phyloP scores from a whole-genome alignment of 2,797 vertebrate genomes.

The Scleropages formosus region DNA sequence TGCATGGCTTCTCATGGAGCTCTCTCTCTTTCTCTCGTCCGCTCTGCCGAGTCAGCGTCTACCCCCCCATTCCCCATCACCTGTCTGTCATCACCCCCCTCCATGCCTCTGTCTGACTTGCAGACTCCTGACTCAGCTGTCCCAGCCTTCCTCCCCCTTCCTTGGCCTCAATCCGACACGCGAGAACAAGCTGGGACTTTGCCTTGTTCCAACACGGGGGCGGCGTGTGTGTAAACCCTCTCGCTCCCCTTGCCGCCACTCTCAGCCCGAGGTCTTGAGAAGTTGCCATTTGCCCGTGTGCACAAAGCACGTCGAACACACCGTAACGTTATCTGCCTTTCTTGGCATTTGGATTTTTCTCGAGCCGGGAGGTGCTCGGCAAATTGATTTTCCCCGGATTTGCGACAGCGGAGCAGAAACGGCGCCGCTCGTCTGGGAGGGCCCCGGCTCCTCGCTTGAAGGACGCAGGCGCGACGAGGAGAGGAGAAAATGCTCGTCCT shows the following conservation, averaged over 20 bases:
- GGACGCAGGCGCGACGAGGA: no score
- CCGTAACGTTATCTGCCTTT: conserved; percentile 67
- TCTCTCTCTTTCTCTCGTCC: not conserved
- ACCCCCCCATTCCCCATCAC: not conserved
- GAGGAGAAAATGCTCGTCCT: no score
- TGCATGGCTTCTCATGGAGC: not conserved
- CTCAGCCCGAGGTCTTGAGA: conserved; percentile 32
- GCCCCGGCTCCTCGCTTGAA: conserved; percentile 47
- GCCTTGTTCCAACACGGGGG: conserved; percentile 10
- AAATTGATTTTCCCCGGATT: conserved; percentile 81
- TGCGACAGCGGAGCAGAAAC: conserved; percentile 74
- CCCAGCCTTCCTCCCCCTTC: conserved; percentile 17
- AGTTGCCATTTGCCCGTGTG: conserved; percentile 54
- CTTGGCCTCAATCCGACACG: no score
- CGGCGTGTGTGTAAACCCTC: conserved; percentile 29
- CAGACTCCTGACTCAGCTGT: conserved; percentile 25
- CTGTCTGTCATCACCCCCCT: not conserved
- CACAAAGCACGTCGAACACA: conserved; percentile 75
- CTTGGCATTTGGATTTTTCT: conserved; percentile 70
- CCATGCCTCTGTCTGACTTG: conserved; percentile 22
- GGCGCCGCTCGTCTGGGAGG: conserved; percentile 67
- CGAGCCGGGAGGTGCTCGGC: conserved; percentile 63
- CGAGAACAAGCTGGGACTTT: conserved; percentile 18
- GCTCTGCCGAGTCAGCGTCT: not conserved
- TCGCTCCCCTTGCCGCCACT: conserved; percentile 28